A percentile compares a stretch with the other conserved stretches of the same genome.
These are phyloP conservation scores for Tringa solitaria DNA, from an alignment of 2,113 vertebrate genomes.

Conservation along the genomic window DNA sequence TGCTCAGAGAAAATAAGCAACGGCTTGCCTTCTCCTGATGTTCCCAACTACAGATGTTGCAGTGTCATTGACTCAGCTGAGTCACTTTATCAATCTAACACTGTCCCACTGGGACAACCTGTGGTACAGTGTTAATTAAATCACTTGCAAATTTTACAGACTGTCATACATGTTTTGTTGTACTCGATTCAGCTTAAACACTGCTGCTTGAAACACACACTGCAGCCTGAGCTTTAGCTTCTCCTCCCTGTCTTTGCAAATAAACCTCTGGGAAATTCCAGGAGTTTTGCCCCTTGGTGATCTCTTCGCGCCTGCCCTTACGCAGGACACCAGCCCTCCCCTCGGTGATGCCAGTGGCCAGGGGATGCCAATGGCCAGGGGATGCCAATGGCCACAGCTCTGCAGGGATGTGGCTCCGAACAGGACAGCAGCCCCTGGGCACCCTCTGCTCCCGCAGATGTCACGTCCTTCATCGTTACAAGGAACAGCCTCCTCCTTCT, in stretches of 20 bases:
- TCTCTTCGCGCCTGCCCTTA: accelerated
- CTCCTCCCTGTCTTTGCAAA: neutral
- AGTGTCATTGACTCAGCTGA: neutral
- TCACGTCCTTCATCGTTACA: accelerated
- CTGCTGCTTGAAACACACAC: neutral
- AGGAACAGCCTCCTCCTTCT: neutral
- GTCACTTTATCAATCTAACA: neutral
- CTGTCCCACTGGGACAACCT: neutral
- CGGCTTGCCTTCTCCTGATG: neutral
- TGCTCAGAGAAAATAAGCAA: neutral
- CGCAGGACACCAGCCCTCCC: neutral
- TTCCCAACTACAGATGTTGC: neutral
- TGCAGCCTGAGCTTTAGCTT: neutral
- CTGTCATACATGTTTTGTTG: neutral
- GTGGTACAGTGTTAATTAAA: neutral
- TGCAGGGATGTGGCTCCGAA: neutral
- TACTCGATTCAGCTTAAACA: neutral
- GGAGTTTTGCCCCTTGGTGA: neutral
- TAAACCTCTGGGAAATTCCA: neutral
- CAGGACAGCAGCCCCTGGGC: accelerated
- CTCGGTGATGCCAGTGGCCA: accelerated
- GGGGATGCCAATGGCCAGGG: neutral
- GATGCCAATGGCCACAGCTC: accelerated
- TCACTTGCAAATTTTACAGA: neutral
- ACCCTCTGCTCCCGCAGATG: neutral